Evolutionary conservation across 2,113 vertebrate genomes (phyloP).

Genomic region (Microcebus jonahi): DNA sequence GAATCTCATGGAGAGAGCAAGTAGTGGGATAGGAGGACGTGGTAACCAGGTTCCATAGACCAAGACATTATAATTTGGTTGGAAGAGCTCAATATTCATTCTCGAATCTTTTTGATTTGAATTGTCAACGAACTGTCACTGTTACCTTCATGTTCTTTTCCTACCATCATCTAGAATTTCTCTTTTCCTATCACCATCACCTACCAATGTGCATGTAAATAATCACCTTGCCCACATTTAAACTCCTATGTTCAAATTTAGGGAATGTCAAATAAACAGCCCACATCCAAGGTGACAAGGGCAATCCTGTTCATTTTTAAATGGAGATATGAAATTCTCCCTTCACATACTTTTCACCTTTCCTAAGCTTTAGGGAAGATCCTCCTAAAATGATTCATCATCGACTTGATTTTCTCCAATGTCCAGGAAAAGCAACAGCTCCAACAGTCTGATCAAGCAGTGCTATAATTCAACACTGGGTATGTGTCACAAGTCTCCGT

Average conservation of each 20-base stretch:
- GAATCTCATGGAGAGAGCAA: not conserved
- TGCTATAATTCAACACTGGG: not conserved
- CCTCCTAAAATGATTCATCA: not conserved
- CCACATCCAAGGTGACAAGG: not conserved
- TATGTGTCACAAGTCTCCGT: not conserved
- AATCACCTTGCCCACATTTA: not conserved
- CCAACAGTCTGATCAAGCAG: not conserved
- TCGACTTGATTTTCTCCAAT: not conserved
- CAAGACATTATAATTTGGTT: not conserved
- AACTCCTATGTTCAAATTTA: not conserved
- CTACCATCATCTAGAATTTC: not conserved
- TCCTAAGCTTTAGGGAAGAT: constrained; percentile 4
- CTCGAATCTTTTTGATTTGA: not conserved
- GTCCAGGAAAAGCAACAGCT: not conserved
- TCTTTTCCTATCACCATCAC: not conserved
- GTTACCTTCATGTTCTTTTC: not conserved
- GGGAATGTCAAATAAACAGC: not conserved
- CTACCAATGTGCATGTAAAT: not conserved
- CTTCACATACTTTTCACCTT: not conserved
- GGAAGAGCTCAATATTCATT: not conserved
- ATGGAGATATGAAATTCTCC: not conserved
- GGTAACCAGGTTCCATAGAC: not conserved
- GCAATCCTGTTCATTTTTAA: constrained; percentile 13
- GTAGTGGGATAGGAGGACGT: too few relatives aligned
- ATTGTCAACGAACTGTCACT: not conserved